Conservation (phyloP, 2,888 invertebrate genomes). For the Xestobium rufovillosum region DNA sequence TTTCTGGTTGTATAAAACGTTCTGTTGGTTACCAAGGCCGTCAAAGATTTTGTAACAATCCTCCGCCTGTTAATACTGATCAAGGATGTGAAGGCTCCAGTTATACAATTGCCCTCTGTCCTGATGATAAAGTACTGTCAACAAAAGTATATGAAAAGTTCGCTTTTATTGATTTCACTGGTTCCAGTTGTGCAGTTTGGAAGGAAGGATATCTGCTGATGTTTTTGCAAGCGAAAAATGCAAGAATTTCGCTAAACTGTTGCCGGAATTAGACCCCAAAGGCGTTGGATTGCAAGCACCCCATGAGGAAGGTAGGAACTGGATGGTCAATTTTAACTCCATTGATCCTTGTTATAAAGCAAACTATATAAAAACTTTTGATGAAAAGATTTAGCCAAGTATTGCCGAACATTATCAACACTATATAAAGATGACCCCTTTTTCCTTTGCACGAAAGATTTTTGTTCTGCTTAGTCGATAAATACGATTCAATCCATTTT, state of each 20-base stretch:
- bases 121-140: slow-evolving; percentile 51
- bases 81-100: slow-evolving; percentile 55
- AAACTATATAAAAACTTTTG: too few species aligned
- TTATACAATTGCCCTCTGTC: slow-evolving; percentile 59
- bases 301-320: slow-evolving; percentile 56
- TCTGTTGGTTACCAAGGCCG: slow-evolving; percentile 55
- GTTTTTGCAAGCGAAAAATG: slow-evolving; percentile 60
- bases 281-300: slow-evolving; percentile 68
- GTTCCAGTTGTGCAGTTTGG: slow-evolving; percentile 44
- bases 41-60: slow-evolving; percentile 51
- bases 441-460: too few species aligned
- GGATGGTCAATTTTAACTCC: not conserved
- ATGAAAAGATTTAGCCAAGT: too few species aligned
- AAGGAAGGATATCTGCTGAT: slow-evolving; percentile 46
- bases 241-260: slow-evolving; percentile 51
- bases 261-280: slow-evolving; percentile 56
- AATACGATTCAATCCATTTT: too few species aligned
- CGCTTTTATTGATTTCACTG: slow-evolving; percentile 10
- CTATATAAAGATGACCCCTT: too few species aligned
- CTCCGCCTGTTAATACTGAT: slow-evolving; percentile 45
- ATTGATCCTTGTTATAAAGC: too few species aligned
- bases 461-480: too few species aligned
- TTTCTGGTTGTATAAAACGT: slow-evolving; percentile 58
- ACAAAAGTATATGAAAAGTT: not conserved
- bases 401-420: too few species aligned